A percentile compares a stretch with the other conserved stretches of the same genome.
Conservation (phyloP, 2,797 vertebrate species). For the Myotis findleyi region DNA sequence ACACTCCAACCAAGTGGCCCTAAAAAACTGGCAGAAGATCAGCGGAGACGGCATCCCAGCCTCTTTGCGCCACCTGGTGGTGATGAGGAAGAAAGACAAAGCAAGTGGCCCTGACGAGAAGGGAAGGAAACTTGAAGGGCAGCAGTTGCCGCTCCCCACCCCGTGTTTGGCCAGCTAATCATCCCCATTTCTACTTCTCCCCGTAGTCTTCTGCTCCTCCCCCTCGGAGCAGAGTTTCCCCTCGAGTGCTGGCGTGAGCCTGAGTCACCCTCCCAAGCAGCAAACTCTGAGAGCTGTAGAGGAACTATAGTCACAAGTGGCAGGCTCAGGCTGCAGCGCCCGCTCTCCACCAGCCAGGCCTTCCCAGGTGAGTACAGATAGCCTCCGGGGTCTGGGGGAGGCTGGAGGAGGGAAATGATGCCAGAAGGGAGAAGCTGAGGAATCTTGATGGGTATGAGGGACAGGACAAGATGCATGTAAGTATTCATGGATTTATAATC, state of each 20-base stretch:
- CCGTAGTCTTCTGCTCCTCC: neutral
- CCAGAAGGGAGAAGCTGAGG: neutral
- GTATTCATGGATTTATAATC: neutral
- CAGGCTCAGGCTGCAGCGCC: neutral
- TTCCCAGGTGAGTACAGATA: conserved; percentile 54
- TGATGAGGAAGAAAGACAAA: neutral
- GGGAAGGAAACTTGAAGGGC: neutral
- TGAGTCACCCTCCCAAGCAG: conserved; percentile 38
- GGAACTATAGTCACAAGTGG: neutral
- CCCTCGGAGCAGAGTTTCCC: neutral
- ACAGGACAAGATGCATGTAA: neutral
- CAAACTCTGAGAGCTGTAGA: neutral
- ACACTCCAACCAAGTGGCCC: neutral
- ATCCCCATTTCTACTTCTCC: neutral
- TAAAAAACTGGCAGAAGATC: neutral
- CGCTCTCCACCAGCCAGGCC: neutral
- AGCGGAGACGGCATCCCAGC: neutral
- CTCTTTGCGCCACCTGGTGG: conserved; percentile 70
- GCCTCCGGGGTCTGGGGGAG: neutral
- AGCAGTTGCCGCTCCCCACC: neutral
- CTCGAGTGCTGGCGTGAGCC: neutral
- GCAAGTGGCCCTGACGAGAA: neutral
- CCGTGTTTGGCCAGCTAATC: neutral
- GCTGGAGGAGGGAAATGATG: neutral
- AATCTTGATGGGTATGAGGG: neutral